These are phyloP conservation scores for Buceros bicornis DNA, from an alignment of 2,797 vertebrate genomes.

Conservation along the genomic window DNA sequence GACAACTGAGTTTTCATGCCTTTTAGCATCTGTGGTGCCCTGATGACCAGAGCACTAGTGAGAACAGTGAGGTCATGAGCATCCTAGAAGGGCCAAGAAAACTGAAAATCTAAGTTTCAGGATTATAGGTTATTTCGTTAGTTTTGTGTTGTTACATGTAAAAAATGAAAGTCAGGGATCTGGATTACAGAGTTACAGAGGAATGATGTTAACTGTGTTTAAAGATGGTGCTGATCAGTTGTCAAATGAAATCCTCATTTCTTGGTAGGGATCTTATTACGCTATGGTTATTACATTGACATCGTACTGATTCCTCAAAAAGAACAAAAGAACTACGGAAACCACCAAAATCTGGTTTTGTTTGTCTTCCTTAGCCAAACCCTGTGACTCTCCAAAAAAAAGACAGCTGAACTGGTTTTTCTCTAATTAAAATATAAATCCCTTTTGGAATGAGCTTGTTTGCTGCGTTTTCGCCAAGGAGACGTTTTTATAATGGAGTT, in stretches of 20 bases:
- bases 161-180: not conserved
- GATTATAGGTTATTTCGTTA: not conserved
- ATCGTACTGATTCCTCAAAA: constrained; percentile 20
- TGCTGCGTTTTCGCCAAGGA: constrained; percentile 26
- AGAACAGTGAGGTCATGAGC: not conserved
- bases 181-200: not conserved
- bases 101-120: not conserved
- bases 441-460: constrained; percentile 10
- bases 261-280: constrained; percentile 21
- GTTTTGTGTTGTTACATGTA: not conserved
- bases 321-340: constrained; percentile 68
- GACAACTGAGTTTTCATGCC: not conserved
- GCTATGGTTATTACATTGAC: constrained; percentile 4
- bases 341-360: constrained; percentile 56
- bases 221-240: constrained; percentile 14
- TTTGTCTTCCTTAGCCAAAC: constrained; percentile 48
- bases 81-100: not conserved
- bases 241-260: constrained; percentile 20
- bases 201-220: not conserved
- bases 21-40: not conserved
- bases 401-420: constrained; percentile 51
- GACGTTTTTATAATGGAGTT: constrained; percentile 43
- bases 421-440: constrained; percentile 59
- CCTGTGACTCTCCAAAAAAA: constrained; percentile 22
- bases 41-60: not conserved